These are phyloP conservation scores for Archaeoteleia sp. DNA, from an alignment of 2,888 invertebrate genomes.

Conservation along the genomic window DNA sequence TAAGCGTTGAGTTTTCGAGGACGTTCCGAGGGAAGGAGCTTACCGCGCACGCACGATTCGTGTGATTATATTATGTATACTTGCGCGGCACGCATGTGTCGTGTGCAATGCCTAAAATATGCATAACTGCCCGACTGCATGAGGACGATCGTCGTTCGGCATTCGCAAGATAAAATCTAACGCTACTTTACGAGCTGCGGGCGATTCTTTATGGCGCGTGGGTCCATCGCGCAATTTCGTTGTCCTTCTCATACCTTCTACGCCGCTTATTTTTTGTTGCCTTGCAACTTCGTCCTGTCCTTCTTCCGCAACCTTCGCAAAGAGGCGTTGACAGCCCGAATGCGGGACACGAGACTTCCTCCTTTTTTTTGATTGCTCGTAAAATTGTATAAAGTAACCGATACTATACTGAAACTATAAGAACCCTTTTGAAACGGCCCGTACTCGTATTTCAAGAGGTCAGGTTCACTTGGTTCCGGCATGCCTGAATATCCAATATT, in stretches of 20 bases:
- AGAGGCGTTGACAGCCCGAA: conserved; percentile 58
- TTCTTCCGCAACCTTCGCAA: conserved; percentile 37
- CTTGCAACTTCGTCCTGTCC: conserved; percentile 12
- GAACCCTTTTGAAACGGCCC: conserved; percentile 14
- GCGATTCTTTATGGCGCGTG: conserved; percentile 71
- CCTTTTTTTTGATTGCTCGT: conserved; percentile 47
- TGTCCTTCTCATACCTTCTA: conserved; percentile 37
- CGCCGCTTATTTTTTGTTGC: conserved; percentile 12
- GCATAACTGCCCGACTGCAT: conserved; percentile 51
- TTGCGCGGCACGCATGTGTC: conserved; percentile 49
- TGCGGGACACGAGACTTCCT: conserved; percentile 45
- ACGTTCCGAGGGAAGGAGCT: too few relatives aligned
- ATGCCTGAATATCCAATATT: conserved; percentile 1
- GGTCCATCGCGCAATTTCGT: conserved; percentile 54
- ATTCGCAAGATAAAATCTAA: conserved; percentile 71
- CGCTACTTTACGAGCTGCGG: conserved; percentile 74
- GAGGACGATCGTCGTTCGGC: conserved; percentile 62
- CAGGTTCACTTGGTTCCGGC: conserved; percentile 26
- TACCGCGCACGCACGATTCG: conserved; percentile 2
- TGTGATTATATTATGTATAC: conserved; percentile 37
- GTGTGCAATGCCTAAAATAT: conserved; percentile 60
- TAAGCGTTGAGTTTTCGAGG: too few relatives aligned
- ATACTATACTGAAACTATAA: conserved; percentile 27
- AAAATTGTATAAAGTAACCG: conserved; percentile 50
- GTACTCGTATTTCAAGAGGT: conserved; percentile 39